Evolutionary conservation across 2,113 vertebrate species (phyloP).

Genomic region (Solea solea): DNA sequence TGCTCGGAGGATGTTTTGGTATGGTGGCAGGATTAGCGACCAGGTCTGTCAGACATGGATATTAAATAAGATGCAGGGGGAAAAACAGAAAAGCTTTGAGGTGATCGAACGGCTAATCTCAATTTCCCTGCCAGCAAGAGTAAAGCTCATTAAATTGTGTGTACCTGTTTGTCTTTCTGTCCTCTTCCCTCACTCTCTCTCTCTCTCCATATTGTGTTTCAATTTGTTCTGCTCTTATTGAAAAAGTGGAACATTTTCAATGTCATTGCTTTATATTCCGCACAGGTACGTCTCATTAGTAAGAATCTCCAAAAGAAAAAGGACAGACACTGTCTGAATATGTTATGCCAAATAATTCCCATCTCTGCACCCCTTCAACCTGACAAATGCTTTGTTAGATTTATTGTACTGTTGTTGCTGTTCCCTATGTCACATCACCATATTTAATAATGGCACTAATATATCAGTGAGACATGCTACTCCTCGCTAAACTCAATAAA

Average conservation of each 20-base stretch:
- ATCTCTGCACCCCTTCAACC: slow-evolving; percentile 26
- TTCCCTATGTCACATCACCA: slow-evolving; percentile 17
- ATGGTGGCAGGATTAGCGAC: slow-evolving; percentile 15
- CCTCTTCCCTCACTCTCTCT: slow-evolving; percentile 12
- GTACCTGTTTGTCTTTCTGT: slow-evolving; percentile 40
- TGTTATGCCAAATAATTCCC: slow-evolving; percentile 22
- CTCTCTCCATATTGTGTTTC: slow-evolving; percentile 40
- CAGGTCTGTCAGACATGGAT: slow-evolving; percentile 27
- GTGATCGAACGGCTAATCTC: slow-evolving; percentile 53
- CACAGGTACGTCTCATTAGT: slow-evolving; percentile 54
- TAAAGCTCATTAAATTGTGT: slow-evolving; percentile 46
- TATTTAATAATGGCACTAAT: slow-evolving; percentile 26
- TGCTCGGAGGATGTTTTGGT: not conserved
- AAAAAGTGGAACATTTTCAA: slow-evolving; percentile 46
- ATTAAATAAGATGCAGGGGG: slow-evolving; percentile 23
- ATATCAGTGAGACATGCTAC: not conserved
- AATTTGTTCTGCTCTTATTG: slow-evolving; percentile 59
- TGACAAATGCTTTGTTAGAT: slow-evolving; percentile 21
- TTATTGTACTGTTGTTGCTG: slow-evolving; percentile 15
- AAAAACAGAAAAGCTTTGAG: slow-evolving; percentile 13
- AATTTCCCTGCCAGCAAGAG: slow-evolving; percentile 45
- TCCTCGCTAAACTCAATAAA: not conserved
- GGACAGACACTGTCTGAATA: slow-evolving; percentile 32
- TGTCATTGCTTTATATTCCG: slow-evolving; percentile 45
- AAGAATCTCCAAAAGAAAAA: slow-evolving; percentile 49